Evolutionary conservation across 2,888 invertebrate species (phyloP).

Genomic region (Agelastica alni): DNA sequence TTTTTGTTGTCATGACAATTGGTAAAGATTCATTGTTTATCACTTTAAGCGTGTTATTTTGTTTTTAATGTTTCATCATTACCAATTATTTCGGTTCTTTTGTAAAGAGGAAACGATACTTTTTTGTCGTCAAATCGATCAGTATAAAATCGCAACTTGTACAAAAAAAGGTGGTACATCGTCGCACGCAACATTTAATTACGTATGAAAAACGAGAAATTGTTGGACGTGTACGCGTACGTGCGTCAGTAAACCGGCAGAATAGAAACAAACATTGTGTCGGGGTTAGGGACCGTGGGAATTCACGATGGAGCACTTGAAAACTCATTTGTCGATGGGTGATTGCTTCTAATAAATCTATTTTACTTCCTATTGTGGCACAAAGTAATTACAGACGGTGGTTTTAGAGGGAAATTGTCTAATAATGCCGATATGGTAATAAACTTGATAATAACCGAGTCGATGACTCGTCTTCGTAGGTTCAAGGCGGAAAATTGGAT

Average conservation of each 20-base stretch:
- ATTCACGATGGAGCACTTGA: conserved; percentile 4
- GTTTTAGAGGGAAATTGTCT: conserved; percentile 17
- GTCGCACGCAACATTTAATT: too few relatives aligned
- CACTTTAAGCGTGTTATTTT: too few relatives aligned
- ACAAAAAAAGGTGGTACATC: too few relatives aligned
- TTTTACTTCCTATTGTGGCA: conserved; percentile 27
- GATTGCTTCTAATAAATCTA: conserved; percentile 29
- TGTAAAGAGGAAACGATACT: too few relatives aligned
- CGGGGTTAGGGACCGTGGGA: conserved; percentile 25
- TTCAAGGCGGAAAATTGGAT: background rate
- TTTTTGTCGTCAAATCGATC: too few relatives aligned
- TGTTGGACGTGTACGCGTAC: background rate
- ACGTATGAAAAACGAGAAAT: too few relatives aligned
- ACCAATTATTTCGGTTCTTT: too few relatives aligned
- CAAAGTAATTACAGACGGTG: conserved; percentile 18
- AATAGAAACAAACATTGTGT: background rate
- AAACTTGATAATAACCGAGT: conserved; percentile 3
- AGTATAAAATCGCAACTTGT: too few relatives aligned
- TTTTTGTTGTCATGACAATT: too few relatives aligned
- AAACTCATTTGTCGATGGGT: conserved; percentile 25
- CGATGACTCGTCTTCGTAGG: conserved; percentile 5
- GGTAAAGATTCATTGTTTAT: too few relatives aligned
- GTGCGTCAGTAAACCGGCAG: background rate
- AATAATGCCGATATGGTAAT: conserved; percentile 19
- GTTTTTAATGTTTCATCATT: too few relatives aligned